Conservation (phyloP, 2,113 vertebrate species). For the Melanocharis versteri region DNA sequence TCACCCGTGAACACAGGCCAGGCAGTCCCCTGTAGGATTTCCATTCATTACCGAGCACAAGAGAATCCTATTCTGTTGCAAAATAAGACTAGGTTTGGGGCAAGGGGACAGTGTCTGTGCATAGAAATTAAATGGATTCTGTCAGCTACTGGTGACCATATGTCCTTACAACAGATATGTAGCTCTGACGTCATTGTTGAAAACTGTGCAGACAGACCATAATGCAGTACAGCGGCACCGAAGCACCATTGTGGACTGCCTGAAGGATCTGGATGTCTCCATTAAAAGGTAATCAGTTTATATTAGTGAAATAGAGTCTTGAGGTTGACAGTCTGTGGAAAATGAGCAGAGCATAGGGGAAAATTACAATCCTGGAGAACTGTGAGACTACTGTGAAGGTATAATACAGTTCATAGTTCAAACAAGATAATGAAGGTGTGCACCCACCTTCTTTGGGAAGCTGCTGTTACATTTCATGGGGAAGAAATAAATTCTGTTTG, state of each 20-base stretch:
- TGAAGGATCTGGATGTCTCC: constrained; percentile 97
- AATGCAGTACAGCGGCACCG: constrained; percentile 97
- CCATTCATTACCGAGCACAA: not conserved
- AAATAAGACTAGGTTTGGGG: not conserved
- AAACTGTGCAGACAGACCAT: constrained; percentile 98
- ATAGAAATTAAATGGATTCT: not conserved
- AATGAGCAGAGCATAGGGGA: not conserved
- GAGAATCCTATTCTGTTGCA: not conserved
- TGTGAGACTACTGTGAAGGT: not conserved
- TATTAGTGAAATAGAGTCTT: not conserved
- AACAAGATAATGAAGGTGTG: not conserved
- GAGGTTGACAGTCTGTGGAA: not conserved
- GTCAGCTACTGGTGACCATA: not conserved
- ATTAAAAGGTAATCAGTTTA: constrained; percentile 87
- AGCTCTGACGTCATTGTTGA: constrained; percentile 95
- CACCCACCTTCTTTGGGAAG: not conserved
- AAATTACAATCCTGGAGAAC: not conserved
- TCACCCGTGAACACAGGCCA: not conserved
- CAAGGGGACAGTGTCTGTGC: not conserved
- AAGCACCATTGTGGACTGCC: constrained; percentile 98
- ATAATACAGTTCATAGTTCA: not conserved
- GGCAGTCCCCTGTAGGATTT: not conserved
- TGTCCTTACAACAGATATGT: constrained; percentile 81
- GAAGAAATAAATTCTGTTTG: not conserved
- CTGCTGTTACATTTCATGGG: not conserved